A percentile compares a stretch with the other conserved stretches of the same genome.
phyloP scores from a whole-genome alignment of 2,888 invertebrate species.

The Agelastica alni region DNA sequence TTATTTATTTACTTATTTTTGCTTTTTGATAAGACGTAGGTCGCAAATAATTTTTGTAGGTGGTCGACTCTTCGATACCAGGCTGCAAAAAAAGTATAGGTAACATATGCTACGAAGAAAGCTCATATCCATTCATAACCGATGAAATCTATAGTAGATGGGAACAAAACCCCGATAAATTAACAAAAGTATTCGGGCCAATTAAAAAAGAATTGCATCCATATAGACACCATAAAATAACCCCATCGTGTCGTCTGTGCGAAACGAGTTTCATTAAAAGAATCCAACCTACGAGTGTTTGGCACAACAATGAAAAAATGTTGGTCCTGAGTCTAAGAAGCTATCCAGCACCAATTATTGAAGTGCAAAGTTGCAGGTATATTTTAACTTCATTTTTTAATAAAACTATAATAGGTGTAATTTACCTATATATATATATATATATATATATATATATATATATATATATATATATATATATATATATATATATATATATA shows the following conservation, averaged over 20 bases:
- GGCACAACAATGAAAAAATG: not conserved
- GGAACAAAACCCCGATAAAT: not conserved
- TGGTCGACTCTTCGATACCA: no score
- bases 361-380: conserved; percentile 11
- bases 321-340: not conserved
- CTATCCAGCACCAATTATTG: conserved; percentile 4
- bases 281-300: conserved; percentile 1
- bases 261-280: not conserved
- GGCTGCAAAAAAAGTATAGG: not conserved
- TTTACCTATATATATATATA: not conserved
- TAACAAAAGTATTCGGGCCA: not conserved
- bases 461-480: not conserved
- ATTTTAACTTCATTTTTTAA: no score
- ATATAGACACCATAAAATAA: not conserved
- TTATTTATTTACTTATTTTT: no score
- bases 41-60: no score
- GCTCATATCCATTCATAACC: conserved; percentile 1
- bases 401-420: not conserved
- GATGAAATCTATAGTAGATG: not conserved
- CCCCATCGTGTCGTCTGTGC: not conserved
- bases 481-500: not conserved
- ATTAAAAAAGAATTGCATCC: no score
- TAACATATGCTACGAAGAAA: conserved; percentile 4
- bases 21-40: no score
- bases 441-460: not conserved